Base-by-base conservation (phyloP, 35 echinoderm and acorn worm genomes). In the Apostichopus japonicus region DNA sequence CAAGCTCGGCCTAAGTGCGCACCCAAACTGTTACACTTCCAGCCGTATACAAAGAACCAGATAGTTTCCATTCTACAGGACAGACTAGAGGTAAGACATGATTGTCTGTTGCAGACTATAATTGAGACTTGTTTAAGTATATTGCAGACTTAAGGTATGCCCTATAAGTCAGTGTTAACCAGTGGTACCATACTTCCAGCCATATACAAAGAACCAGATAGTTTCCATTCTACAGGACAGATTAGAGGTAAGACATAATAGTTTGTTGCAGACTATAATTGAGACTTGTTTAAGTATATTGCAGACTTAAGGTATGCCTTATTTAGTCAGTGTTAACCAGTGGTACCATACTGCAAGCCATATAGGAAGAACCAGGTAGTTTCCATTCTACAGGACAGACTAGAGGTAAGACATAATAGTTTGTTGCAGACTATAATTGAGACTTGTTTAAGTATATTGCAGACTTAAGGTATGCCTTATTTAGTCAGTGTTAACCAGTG, bases 41-140 rank as follows among this genome's bases (percentile, higher is more conserved):
- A 91, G 10, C 97, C 97, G 0, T 98, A 96, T 73, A 96, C 95
- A n/a, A 98, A 79, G 51, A 92, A 96, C 83, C 95, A 98, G 83
- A 94, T 98, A 73, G 78, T 92, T 0, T 93, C 97, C 56, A 98
- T 98, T 25, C 70, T 98, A 19, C 71, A 93, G 10, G 97, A 98
- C 61, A 94, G 97, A 84, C 92, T 98, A n/a, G 77, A 96, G 95
- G 97, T 98, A 82, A 95, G 23, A 54, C 14, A 9, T 0, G 78
- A 22, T 79, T 5, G 78, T 79, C 23, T 24, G 51, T 6, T 5
- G 10, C 78, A 67, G 63, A 67, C 80, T 54, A 44, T 44, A 44
- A 44, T 44, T 44, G 33, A 44, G 33, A 44, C 33, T 44, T 44
- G 33, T 44, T 44, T 44, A 44, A 44, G 33, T 4, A 4, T 44